Base-by-base conservation (phyloP, 2,888 invertebrate species). In the Zaprionus obscuricornis region DNA sequence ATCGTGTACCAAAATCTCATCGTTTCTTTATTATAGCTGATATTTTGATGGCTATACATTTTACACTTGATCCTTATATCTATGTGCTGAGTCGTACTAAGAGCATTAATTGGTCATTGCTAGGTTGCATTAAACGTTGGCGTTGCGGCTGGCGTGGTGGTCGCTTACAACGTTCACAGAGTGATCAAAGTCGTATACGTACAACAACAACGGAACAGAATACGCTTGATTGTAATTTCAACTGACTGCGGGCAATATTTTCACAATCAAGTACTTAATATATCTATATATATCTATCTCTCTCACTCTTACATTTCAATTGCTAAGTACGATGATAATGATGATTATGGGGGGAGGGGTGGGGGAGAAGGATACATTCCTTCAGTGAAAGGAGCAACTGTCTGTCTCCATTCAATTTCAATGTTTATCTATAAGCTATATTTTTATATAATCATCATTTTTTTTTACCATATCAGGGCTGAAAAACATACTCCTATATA, bases 31-130 rank as follows among this genome's bases (percentile, higher is more conserved):
- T 90, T 13, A 81, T 93, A 8, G 95, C 96, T 1, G 96, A 96
- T 88, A 89, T 95, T 51, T 91, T 96, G 54, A 93, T 96, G 91
- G 93, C 95, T 43, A 89, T 96, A 45, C 96, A 97, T 90, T 96
- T 96, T 89, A 94, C 95, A 20, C 92, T 96, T 64, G 95, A 96
- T 90, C 96, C 96, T 1, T 94, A 95, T 77, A 93, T 96, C 49
- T 96, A 96, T 90, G 96, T 96, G 40, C 91, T 96, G 18, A 92
- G 95, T 88, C 92, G 95, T 56, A 91, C 91, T 54, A 91, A 91
- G 66, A 86, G 65, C 57, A 64, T 77, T 27, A 77, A 89, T 47
- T 88, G 89, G 50, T 88, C 86, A 43, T 64, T 90, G 43, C 46
- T 89, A 46, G 76, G 87, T 27, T 90, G 88, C 66, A 72, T 88